These are phyloP conservation scores for Drosophila melanica DNA, from an alignment of 1,140 invertebrate genomes.

Conservation along the genomic window DNA sequence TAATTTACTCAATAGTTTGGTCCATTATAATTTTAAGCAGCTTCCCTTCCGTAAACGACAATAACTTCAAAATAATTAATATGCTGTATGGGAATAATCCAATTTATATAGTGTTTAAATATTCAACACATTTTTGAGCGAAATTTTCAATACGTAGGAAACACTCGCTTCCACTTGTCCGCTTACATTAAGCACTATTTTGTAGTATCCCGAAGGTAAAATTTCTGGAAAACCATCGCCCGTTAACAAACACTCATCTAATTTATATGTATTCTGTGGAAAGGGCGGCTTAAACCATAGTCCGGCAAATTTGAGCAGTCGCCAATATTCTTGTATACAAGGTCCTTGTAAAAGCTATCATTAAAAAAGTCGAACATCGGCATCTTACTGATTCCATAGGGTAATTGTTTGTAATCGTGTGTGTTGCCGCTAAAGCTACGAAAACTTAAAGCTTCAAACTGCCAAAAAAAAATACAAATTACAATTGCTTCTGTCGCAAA, in stretches of 20 bases:
- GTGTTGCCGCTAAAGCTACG: not conserved
- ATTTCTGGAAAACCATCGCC: not conserved
- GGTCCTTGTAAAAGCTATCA: not conserved
- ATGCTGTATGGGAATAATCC: too few relatives aligned
- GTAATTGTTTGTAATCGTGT: not conserved
- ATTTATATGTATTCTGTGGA: not conserved
- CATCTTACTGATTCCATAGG: not conserved
- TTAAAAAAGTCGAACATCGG: not conserved
- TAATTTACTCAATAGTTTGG: too few relatives aligned
- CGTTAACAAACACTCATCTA: not conserved
- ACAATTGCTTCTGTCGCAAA: too few relatives aligned
- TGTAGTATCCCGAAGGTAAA: slow-evolving; percentile 3
- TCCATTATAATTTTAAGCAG: too few relatives aligned
- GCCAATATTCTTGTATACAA: not conserved
- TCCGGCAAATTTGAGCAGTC: not conserved
- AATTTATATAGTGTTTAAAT: not conserved
- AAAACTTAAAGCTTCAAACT: not conserved
- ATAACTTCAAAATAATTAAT: too few relatives aligned
- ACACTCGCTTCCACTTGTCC: not conserved
- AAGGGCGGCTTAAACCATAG: not conserved
- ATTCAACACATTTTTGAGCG: not conserved
- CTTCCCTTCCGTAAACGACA: too few relatives aligned
- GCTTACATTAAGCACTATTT: not conserved
- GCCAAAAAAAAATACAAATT: not conserved
- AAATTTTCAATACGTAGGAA: not conserved